Evolutionary conservation across 2,113 vertebrate genomes (phyloP).

Genomic region (Coreoperca whiteheadi): DNA sequence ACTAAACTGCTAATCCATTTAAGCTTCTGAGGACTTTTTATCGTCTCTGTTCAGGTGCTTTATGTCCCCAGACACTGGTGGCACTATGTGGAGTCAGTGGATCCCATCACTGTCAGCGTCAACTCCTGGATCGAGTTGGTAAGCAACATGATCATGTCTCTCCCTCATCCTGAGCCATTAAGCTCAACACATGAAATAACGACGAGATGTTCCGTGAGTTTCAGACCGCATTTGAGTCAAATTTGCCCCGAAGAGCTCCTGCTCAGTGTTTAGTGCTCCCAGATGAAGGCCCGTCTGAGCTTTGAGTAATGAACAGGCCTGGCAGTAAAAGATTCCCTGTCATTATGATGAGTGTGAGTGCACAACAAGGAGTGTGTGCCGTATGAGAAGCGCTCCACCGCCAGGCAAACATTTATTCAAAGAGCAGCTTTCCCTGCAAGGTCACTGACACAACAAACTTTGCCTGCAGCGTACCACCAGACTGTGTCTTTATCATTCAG

Average conservation of each 20-base stretch:
- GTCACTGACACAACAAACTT: conserved; percentile 33
- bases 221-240: neutral
- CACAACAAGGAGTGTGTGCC: conserved; percentile 6
- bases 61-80: conserved; percentile 97
- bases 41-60: conserved; percentile 87
- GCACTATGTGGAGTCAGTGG: conserved; percentile 96
- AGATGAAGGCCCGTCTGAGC: conserved; percentile 31
- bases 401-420: conserved; percentile 49
- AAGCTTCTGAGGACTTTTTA: neutral
- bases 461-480: neutral
- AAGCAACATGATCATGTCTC: conserved; percentile 23
- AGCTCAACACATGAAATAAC: neutral
- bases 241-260: neutral
- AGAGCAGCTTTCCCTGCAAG: conserved; percentile 14
- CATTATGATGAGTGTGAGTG: conserved; percentile 59
- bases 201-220: neutral
- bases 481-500: neutral
- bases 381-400: conserved; percentile 10
- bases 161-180: neutral
- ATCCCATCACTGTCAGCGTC: conserved; percentile 93
- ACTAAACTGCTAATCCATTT: neutral
- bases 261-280: neutral
- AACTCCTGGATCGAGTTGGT: conserved; percentile 99
- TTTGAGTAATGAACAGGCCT: conserved; percentile 54
- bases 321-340: conserved; percentile 45